Conservation (phyloP, 2,888 invertebrate species). For the Toxonevra muliebris region DNA sequence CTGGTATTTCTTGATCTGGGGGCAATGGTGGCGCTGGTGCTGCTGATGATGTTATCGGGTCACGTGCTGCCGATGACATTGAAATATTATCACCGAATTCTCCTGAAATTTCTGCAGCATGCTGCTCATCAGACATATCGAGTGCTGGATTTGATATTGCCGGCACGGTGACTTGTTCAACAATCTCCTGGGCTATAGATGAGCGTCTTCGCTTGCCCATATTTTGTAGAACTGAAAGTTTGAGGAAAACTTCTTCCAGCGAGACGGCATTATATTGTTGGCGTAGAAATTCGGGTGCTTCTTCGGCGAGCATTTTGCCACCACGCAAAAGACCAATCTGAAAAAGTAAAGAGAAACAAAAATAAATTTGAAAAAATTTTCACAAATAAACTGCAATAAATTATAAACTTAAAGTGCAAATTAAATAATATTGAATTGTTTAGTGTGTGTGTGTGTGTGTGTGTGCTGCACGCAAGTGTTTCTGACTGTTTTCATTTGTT, state of each 20-base stretch:
- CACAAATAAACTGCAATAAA: no score
- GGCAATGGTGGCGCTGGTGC: conserved; percentile 72
- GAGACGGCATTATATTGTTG: conserved; percentile 77
- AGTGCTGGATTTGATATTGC: conserved; percentile 73
- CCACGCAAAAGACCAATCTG: conserved; percentile 87
- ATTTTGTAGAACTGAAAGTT: conserved; percentile 82
- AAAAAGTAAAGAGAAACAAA: conserved; percentile 14
- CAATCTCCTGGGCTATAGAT: conserved; percentile 80
- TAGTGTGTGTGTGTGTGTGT: no score
- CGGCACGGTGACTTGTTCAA: conserved; percentile 74
- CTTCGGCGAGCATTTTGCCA: conserved; percentile 85
- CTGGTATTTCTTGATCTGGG: conserved; percentile 72
- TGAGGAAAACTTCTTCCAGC: conserved; percentile 83
- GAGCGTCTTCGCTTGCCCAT: conserved; percentile 82
- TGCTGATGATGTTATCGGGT: conserved; percentile 71
- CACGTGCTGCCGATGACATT: conserved; percentile 75
- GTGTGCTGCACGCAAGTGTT: no score
- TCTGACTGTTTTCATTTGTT: no score
- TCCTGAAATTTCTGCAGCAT: conserved; percentile 80
- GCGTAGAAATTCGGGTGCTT: conserved; percentile 78
- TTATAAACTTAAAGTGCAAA: no score
- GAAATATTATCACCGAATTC: conserved; percentile 89
- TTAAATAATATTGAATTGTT: no score
- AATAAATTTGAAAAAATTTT: no score
- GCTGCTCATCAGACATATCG: conserved; percentile 74